Percentiles rank a stretch among this genome's conserved stretches.
Conservation (phyloP, 2,888 invertebrate genomes). For the Eurytoma californica region DNA sequence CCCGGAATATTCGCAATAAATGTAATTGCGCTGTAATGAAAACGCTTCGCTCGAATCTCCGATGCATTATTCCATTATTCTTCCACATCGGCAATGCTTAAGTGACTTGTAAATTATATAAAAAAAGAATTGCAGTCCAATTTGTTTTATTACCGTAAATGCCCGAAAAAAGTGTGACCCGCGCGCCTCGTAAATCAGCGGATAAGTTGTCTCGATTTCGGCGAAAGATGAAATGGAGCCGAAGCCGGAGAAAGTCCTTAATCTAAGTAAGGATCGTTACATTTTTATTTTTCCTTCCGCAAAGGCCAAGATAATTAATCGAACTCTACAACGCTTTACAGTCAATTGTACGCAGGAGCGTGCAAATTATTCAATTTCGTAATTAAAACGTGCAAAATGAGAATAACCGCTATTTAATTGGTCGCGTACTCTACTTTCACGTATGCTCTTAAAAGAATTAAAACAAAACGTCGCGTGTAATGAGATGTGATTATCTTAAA, state of each 20-base stretch:
- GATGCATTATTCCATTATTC: no score
- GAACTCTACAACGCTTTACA: neutral
- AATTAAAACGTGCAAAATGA: conserved; percentile 3
- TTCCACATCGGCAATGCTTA: no score
- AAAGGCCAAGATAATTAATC: neutral
- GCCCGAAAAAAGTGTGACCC: neutral
- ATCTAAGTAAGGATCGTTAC: neutral
- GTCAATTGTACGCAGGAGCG: conserved; percentile 13
- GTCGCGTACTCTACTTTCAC: neutral
- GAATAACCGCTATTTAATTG: neutral
- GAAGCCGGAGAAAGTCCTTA: conserved; percentile 14
- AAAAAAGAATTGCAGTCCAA: no score
- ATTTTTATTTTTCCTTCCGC: neutral
- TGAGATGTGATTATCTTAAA: no score
- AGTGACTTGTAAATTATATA: no score
- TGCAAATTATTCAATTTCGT: conserved; percentile 9
- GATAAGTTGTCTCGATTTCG: conserved; percentile 3
- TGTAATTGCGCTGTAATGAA: no score
- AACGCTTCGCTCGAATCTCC: no score
- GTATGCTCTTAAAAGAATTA: neutral
- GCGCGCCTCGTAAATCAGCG: neutral
- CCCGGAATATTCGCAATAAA: no score
- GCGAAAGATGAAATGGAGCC: neutral
- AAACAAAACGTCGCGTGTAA: no score
- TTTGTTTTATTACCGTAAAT: no score